Evolutionary conservation across 2,797 vertebrate genomes (phyloP).

Genomic region (Helarctos malayanus): DNA sequence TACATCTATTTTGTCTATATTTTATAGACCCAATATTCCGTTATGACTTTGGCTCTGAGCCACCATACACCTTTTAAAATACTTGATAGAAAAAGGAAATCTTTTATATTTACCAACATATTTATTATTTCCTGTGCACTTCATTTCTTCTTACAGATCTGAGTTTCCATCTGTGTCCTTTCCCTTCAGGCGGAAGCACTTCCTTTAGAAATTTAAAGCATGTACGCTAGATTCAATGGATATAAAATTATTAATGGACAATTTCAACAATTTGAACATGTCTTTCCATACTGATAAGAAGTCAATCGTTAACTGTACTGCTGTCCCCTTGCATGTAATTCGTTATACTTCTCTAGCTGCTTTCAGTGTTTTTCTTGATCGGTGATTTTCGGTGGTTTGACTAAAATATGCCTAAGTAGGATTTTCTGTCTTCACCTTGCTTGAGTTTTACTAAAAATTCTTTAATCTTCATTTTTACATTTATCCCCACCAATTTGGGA

Average conservation of each 20-base stretch:
- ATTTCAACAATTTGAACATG: neutral
- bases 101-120: slow-evolving; percentile 7
- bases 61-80: neutral
- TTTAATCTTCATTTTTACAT: neutral
- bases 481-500: neutral
- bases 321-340: neutral
- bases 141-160: neutral
- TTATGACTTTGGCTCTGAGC: neutral
- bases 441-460: neutral
- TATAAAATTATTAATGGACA: neutral
- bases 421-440: neutral
- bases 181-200: neutral
- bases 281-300: neutral
- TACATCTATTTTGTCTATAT: neutral
- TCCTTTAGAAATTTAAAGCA: neutral
- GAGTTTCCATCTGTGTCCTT: neutral
- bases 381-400: neutral
- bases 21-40: neutral
- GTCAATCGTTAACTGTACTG: neutral
- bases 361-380: neutral
- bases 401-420: neutral
- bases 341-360: neutral
- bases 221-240: neutral
- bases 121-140: neutral
- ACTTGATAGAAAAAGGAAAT: neutral